phyloP scores from a whole-genome alignment of 2,888 invertebrate genomes.

The Apoda limacodes region DNA sequence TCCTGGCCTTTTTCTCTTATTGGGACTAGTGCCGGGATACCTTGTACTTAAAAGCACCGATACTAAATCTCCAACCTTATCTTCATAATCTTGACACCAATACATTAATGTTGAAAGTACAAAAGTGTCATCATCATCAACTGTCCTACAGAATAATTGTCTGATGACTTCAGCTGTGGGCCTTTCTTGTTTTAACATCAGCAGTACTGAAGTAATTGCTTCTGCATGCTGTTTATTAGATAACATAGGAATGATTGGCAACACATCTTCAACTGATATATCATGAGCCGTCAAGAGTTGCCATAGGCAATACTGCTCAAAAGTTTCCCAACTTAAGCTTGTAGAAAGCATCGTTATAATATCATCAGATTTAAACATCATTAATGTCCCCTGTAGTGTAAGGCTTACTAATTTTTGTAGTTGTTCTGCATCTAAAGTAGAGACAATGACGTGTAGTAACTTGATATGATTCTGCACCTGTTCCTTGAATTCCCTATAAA shows the following conservation, averaged over 20 bases:
- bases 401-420: constrained; percentile 91
- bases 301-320: constrained; percentile 98
- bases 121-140: constrained; percentile 85
- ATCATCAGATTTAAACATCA: constrained; percentile 85
- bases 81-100: constrained; percentile 95
- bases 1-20: constrained; percentile 87
- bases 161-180: constrained; percentile 89
- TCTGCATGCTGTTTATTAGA: constrained; percentile 90
- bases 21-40: constrained; percentile 89
- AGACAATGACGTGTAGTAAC: constrained; percentile 88
- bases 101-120: constrained; percentile 92
- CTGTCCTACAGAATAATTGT: constrained; percentile 82
- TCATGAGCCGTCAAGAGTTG: constrained; percentile 95
- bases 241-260: constrained; percentile 80
- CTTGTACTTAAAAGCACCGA: constrained; percentile 82
- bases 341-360: constrained; percentile 80
- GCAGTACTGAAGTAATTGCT: constrained; percentile 89
- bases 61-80: constrained; percentile 85
- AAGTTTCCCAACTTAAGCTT: constrained; percentile 95
- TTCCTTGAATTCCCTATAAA: constrained; percentile 91
- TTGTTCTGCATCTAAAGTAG: constrained; percentile 90
- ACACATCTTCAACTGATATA: constrained; percentile 90
- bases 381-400: constrained; percentile 88
- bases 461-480: constrained; percentile 90
- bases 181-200: constrained; percentile 92